Percentiles rank a stretch among this genome's conserved stretches.
These are phyloP conservation scores for Myrmecobius fasciatus DNA, from an alignment of 2,113 vertebrate genomes.

Conservation along the genomic window DNA sequence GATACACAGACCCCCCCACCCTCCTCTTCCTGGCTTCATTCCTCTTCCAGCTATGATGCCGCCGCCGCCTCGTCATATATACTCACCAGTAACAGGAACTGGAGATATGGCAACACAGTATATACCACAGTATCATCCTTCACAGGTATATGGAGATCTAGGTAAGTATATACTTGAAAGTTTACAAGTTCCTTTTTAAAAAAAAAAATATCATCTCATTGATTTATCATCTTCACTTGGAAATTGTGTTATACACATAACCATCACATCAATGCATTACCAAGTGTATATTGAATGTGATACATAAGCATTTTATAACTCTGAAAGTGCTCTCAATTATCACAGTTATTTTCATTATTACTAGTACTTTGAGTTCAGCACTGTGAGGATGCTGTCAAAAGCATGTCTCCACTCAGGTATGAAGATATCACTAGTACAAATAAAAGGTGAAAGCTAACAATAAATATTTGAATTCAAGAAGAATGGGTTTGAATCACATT, in stretches of 20 bases:
- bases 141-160: constrained; percentile 95
- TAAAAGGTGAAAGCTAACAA: background rate
- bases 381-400: background rate
- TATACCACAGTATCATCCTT: constrained; percentile 95
- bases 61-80: constrained; percentile 92
- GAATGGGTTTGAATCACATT: background rate
- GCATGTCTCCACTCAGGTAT: background rate
- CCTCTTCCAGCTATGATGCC: constrained; percentile 95
- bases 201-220: background rate
- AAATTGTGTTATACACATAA: background rate
- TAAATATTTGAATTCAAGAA: background rate
- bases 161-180: constrained; percentile 84
- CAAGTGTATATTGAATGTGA: background rate
- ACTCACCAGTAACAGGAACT: constrained; percentile 91
- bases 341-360: background rate
- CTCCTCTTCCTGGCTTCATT: constrained; percentile 95
- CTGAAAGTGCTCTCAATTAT: background rate
- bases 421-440: background rate
- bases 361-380: background rate
- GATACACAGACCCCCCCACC: constrained; percentile 93
- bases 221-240: background rate
- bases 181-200: background rate
- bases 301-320: background rate
- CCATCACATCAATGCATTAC: background rate
- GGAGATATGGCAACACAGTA: constrained; percentile 94